Evolutionary conservation across 1,140 invertebrate species (phyloP).

Genomic region (Monochamus saltuarius): DNA sequence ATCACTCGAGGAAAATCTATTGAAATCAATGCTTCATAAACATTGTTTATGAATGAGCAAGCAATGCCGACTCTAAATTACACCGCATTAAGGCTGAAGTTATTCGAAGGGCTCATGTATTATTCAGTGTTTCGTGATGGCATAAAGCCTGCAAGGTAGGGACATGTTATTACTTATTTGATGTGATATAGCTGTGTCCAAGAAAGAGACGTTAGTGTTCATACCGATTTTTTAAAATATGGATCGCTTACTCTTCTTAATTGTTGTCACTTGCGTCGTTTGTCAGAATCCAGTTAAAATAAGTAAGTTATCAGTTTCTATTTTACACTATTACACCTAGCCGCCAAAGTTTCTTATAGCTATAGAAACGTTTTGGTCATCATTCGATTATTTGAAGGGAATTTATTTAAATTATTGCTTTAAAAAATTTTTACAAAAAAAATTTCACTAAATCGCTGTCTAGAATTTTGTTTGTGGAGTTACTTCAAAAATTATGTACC

Average conservation of each 20-base stretch:
- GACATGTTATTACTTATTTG: background rate
- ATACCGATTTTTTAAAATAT: too few relatives aligned
- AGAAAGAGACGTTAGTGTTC: background rate
- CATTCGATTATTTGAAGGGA: too few relatives aligned
- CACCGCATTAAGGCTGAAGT: constrained; percentile 21
- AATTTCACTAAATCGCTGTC: too few relatives aligned
- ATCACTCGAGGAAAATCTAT: constrained; percentile 24
- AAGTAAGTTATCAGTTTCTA: background rate
- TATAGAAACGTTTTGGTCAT: background rate
- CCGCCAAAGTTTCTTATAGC: background rate
- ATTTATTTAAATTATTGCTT: too few relatives aligned
- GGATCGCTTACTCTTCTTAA: too few relatives aligned
- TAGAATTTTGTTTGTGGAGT: too few relatives aligned
- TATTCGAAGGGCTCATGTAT: constrained; percentile 22
- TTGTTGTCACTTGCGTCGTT: constrained; percentile 1
- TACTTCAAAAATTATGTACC: too few relatives aligned
- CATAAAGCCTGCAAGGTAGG: constrained; percentile 1
- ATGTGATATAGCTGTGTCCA: background rate
- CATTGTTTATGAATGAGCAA: constrained; percentile 20
- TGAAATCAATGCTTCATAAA: constrained; percentile 30
- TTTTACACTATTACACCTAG: background rate
- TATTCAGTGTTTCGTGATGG: constrained; percentile 17
- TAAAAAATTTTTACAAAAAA: too few relatives aligned
- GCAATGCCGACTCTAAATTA: constrained; percentile 23
- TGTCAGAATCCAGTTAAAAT: background rate